A percentile compares a stretch with the other conserved stretches of the same genome.
Evolutionary conservation across 2,113 vertebrate species (phyloP).

Genomic region (Chaetodon auriga): DNA sequence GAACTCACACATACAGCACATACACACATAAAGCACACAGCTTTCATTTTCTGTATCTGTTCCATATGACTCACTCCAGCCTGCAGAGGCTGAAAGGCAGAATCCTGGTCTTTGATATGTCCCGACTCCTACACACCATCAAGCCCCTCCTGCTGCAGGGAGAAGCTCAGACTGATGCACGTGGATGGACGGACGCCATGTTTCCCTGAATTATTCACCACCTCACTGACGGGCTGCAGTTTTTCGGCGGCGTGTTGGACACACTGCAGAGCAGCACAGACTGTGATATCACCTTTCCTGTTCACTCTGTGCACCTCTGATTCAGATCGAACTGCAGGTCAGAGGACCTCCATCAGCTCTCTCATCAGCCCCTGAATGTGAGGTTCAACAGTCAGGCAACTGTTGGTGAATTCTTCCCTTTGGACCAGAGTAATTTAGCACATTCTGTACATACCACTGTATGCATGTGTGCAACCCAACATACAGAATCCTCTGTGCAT

Average conservation of each 20-base stretch:
- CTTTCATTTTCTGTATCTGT: neutral
- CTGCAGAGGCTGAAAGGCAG: conserved; percentile 2
- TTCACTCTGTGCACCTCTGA: conserved; percentile 17
- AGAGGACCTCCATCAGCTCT: neutral
- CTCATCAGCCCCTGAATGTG: neutral
- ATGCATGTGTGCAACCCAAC: neutral
- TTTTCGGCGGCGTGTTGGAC: neutral
- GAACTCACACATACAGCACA: neutral
- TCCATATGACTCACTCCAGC: conserved; percentile 18
- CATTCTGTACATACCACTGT: no score
- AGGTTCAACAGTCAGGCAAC: neutral
- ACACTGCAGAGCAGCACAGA: conserved; percentile 19
- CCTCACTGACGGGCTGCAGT: conserved; percentile 11
- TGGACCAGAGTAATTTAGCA: neutral
- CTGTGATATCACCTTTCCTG: neutral
- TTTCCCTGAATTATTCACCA: conserved; percentile 61
- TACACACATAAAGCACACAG: neutral
- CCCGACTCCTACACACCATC: neutral
- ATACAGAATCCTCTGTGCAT: neutral
- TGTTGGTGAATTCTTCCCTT: neutral
- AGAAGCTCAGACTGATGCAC: conserved; percentile 12
- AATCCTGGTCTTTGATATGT: neutral
- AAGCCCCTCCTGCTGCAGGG: neutral
- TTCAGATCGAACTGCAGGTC: conserved; percentile 2
- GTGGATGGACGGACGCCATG: conserved; percentile 28